A percentile compares a stretch with the other conserved stretches of the same genome.
Evolutionary conservation across 2,888 invertebrate species (phyloP).

Genomic region (Eumacrocentrus americanus): DNA sequence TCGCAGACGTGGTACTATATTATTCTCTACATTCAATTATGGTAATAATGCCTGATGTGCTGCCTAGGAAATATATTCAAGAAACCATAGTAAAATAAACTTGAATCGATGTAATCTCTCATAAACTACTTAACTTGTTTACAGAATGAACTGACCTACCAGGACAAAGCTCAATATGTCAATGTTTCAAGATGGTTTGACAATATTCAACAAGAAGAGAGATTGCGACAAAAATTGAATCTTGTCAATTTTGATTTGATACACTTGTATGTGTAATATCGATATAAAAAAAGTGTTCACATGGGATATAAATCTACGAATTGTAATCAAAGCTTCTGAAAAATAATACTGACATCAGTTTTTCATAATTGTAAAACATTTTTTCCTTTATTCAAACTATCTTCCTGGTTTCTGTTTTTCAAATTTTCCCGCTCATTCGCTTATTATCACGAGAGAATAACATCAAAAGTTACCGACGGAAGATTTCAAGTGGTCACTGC

Average conservation of each 20-base stretch:
- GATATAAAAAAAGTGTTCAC: not conserved
- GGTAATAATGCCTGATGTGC: constrained; percentile 62
- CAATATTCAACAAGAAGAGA: constrained; percentile 74
- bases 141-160: constrained; percentile 69
- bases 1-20: constrained; percentile 75
- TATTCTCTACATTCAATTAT: constrained; percentile 71
- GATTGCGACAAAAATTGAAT: constrained; percentile 65
- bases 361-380: too few relatives aligned
- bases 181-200: constrained; percentile 80
- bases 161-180: constrained; percentile 72
- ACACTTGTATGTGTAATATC: constrained; percentile 52
- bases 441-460: too few relatives aligned
- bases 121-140: constrained; percentile 39
- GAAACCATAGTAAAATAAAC: constrained; percentile 38
- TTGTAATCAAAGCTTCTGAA: too few relatives aligned
- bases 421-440: too few relatives aligned
- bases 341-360: too few relatives aligned
- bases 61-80: constrained; percentile 2
- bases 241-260: constrained; percentile 61
- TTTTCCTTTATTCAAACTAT: too few relatives aligned
- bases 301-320: too few relatives aligned
- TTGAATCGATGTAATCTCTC: constrained; percentile 41
- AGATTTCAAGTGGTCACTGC: too few relatives aligned
- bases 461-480: too few relatives aligned
- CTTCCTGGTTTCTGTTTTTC: too few relatives aligned